These are phyloP conservation scores for Esox masquinongy DNA, from an alignment of 2,797 vertebrate genomes.

Conservation along the genomic window DNA sequence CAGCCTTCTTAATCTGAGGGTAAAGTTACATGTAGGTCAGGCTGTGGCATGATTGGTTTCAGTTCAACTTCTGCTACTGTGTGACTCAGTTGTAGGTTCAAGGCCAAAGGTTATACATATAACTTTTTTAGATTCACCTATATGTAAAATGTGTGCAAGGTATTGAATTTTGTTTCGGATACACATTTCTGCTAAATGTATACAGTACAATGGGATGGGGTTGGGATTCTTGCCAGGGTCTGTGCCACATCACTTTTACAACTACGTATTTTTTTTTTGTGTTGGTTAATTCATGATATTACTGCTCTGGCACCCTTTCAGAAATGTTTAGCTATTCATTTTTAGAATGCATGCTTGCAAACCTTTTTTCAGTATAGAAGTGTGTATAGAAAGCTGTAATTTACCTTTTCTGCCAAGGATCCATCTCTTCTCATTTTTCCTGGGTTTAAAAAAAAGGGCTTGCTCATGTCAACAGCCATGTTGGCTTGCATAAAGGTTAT, in stretches of 20 bases:
- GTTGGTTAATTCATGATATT: neutral
- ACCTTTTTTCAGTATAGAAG: neutral
- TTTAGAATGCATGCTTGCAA: neutral
- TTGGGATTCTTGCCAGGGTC: neutral
- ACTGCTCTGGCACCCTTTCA: neutral
- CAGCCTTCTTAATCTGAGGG: no score
- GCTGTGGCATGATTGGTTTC: neutral
- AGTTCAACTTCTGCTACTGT: neutral
- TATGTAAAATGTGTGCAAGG: no score
- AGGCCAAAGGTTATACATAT: no score
- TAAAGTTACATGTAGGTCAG: neutral
- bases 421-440: neutral
- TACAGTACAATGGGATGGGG: neutral
- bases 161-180: no score
- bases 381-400: neutral
- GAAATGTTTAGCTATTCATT: neutral
- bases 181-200: no score
- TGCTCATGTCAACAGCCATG: conserved; percentile 2
- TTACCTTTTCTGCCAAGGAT: neutral
- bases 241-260: neutral
- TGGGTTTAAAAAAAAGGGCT: neutral
- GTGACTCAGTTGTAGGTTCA: neutral
- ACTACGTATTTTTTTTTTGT: neutral
- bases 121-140: no score
- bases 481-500: neutral